Percentiles rank a stretch among this genome's conserved stretches.
phyloP scores from a whole-genome alignment of 92 coral and sea anemone genomes.

The Pocillopora meandrina region DNA sequence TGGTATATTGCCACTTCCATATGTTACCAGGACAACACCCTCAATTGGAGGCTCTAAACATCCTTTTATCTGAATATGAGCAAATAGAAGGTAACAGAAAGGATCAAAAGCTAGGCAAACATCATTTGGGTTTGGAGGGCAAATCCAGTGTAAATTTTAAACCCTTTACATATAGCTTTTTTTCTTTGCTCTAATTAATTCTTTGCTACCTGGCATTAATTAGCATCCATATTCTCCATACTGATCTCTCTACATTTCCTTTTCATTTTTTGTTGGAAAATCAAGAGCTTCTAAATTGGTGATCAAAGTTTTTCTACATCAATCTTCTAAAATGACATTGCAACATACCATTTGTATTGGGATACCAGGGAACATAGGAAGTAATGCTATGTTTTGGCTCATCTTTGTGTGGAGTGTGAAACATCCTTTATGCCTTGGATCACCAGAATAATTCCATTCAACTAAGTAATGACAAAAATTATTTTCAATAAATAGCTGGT shows the following conservation, averaged over 20 bases:
- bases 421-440: constrained; percentile 60
- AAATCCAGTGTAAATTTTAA: not conserved
- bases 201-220: no score
- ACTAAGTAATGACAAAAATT: constrained; percentile 45
- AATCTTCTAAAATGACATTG: not conserved
- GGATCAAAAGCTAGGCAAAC: not conserved
- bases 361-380: constrained; percentile 86
- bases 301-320: no score
- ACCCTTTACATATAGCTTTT: no score
- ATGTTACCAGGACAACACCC: constrained; percentile 88
- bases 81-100: not conserved
- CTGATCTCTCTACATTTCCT: no score
- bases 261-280: no score
- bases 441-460: constrained; percentile 81
- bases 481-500: no score
- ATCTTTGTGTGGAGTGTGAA: constrained; percentile 78
- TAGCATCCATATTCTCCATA: no score
- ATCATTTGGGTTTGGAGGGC: not conserved
- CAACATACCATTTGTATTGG: constrained; percentile 68
- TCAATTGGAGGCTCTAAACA: constrained; percentile 83
- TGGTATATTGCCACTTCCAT: constrained; percentile 91
- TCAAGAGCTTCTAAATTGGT: no score
- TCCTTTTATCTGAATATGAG: constrained; percentile 63
- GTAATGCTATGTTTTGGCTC: constrained; percentile 79
- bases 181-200: no score